Conservation (phyloP, 2,797 vertebrate species). For the Spinus olivaceus region DNA sequence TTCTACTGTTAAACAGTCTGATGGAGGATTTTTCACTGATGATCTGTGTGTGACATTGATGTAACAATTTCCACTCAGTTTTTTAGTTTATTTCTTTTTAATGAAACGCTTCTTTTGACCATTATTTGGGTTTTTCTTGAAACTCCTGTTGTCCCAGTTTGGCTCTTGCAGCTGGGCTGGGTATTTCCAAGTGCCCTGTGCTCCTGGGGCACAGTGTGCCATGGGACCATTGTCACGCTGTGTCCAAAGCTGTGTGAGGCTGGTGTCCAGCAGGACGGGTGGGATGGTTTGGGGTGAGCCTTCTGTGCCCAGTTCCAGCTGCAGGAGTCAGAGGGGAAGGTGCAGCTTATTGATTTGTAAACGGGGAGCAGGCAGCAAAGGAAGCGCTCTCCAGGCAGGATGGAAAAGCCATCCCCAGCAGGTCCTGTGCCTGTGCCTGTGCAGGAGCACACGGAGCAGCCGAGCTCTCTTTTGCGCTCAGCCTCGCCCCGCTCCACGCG, state of each 20-base stretch:
- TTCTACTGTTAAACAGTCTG: not conserved
- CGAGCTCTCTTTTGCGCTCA: not conserved
- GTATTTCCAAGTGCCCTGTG: fast-evolving
- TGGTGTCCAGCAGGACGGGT: not conserved
- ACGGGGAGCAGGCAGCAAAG: not conserved
- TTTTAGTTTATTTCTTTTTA: not conserved
- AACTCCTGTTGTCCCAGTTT: not conserved
- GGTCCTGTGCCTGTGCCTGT: not conserved
- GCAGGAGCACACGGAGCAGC: not conserved
- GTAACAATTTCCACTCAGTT: not conserved
- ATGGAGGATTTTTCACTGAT: conserved; percentile 1
- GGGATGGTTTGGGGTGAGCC: not conserved
- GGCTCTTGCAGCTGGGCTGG: fast-evolving
- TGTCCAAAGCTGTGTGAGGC: fast-evolving
- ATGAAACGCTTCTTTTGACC: not conserved
- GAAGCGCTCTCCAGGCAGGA: not conserved
- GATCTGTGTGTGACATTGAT: not conserved
- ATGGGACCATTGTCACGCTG: fast-evolving
- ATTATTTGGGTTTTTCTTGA: not conserved
- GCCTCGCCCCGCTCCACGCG: not conserved
- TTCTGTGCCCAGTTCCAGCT: not conserved
- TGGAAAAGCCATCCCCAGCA: not conserved
- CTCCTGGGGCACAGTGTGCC: fast-evolving
- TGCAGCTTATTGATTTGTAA: not conserved
- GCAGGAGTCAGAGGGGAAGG: fast-evolving